Conservation (phyloP, 2,888 invertebrate genomes). For the Zygogramma bicolorata region DNA sequence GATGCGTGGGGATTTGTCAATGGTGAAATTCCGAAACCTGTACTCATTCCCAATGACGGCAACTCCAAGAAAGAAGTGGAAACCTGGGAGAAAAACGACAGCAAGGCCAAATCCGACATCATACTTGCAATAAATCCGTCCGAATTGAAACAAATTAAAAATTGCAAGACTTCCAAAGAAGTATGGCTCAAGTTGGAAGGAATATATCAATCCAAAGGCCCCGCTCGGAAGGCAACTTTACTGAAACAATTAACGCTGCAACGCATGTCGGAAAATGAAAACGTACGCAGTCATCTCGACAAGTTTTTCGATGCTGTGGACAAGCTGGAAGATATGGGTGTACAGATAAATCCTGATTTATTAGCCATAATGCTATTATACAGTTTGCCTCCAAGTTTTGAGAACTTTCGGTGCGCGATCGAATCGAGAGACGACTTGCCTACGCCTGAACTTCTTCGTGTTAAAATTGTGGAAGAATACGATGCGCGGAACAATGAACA, state of each 20-base stretch:
- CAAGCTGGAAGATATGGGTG: constrained; percentile 49
- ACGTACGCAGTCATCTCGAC: constrained; percentile 57
- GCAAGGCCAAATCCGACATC: constrained; percentile 38
- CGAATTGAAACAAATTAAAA: constrained; percentile 55
- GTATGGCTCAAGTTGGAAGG: constrained; percentile 60
- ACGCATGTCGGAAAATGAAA: constrained; percentile 56
- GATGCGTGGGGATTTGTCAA: constrained; percentile 21
- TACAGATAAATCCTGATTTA: constrained; percentile 53
- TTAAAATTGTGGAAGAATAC: too few relatives aligned
- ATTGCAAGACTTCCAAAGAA: constrained; percentile 55
- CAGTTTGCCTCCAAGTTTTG: constrained; percentile 55
- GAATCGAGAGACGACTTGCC: too few relatives aligned
- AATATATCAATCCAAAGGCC: constrained; percentile 60
- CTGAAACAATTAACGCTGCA: constrained; percentile 60
- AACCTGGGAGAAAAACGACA: too few relatives aligned
- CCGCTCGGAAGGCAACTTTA: constrained; percentile 62
- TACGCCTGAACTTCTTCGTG: too few relatives aligned
- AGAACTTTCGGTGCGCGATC: too few relatives aligned
- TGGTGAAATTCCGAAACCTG: too few relatives aligned
- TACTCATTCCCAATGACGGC: too few relatives aligned
- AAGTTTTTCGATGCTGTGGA: constrained; percentile 60
- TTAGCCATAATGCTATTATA: constrained; percentile 57
- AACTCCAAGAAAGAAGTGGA: too few relatives aligned
- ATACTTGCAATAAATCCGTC: constrained; percentile 50
- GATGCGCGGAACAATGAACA: too few relatives aligned